Conservation (phyloP, 2,888 invertebrate species). For the Syrphus vitripennis region DNA sequence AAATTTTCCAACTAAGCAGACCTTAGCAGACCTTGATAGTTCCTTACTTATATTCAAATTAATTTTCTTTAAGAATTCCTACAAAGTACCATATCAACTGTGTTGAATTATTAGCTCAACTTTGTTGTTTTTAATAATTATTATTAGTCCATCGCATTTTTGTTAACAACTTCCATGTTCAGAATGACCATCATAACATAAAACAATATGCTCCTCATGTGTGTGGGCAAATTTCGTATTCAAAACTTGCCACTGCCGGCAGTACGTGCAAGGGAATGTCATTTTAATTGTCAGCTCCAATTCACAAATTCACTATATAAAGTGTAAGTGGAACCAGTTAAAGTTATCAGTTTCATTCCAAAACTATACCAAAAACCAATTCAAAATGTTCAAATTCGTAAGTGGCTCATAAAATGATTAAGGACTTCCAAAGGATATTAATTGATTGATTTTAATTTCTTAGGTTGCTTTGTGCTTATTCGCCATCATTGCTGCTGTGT, state of each 20-base stretch:
- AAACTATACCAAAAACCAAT: constrained; percentile 6
- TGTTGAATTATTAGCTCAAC: neutral
- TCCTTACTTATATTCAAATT: neutral
- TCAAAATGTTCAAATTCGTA: constrained; percentile 62
- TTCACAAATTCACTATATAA: constrained; percentile 28
- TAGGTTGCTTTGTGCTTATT: constrained; percentile 74
- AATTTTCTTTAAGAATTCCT: neutral
- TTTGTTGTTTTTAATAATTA: neutral
- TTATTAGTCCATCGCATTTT: neutral
- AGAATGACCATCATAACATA: constrained; percentile 1
- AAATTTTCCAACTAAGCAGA: neutral
- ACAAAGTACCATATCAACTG: neutral
- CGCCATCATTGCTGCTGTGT: constrained; percentile 75
- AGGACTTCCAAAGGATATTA: neutral
- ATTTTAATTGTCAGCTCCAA: neutral
- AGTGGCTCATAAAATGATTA: neutral
- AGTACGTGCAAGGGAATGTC: constrained; percentile 46
- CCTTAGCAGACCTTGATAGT: no score
- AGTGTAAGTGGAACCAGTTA: neutral
- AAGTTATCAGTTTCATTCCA: constrained; percentile 49
- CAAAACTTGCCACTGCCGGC: neutral
- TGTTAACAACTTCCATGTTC: constrained; percentile 19
- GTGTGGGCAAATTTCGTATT: neutral
- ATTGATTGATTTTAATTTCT: neutral
- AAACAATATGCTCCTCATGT: neutral